A percentile compares a stretch with the other conserved stretches of the same genome.
Conservation (phyloP, 2,113 vertebrate species). For the Ceyx cyanopectus region DNA sequence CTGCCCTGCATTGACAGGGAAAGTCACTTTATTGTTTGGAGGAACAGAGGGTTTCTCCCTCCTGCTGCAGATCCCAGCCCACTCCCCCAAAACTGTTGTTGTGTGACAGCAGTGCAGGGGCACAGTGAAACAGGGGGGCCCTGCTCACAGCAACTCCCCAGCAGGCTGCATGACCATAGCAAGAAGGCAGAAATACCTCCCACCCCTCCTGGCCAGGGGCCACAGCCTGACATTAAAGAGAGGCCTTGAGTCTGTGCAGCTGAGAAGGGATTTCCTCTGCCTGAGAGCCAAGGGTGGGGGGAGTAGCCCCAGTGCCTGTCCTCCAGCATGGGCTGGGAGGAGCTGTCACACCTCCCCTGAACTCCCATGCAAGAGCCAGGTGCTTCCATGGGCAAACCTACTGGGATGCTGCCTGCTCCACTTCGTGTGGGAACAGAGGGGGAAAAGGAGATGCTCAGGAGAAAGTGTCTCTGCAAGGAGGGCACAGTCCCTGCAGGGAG, state of each 20-base stretch:
- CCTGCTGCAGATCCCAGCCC: neutral
- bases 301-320: neutral
- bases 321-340: neutral
- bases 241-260: neutral
- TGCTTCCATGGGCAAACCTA: neutral
- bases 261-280: neutral
- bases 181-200: neutral
- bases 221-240: neutral
- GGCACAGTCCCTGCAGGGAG: neutral
- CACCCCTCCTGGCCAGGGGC: neutral
- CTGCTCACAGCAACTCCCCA: neutral
- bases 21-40: neutral
- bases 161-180: neutral
- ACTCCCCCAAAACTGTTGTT: rapidly evolving
- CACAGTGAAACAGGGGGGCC: rapidly evolving
- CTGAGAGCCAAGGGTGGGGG: neutral
- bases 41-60: neutral
- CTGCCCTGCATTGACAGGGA: neutral
- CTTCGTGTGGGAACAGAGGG: neutral
- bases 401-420: rapidly evolving
- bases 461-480: neutral
- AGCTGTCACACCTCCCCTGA: neutral
- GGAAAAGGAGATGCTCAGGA: neutral
- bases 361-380: neutral
- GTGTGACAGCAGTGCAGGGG: neutral